Conservation (phyloP, 2,888 invertebrate species). For the Pollenia labialis region DNA sequence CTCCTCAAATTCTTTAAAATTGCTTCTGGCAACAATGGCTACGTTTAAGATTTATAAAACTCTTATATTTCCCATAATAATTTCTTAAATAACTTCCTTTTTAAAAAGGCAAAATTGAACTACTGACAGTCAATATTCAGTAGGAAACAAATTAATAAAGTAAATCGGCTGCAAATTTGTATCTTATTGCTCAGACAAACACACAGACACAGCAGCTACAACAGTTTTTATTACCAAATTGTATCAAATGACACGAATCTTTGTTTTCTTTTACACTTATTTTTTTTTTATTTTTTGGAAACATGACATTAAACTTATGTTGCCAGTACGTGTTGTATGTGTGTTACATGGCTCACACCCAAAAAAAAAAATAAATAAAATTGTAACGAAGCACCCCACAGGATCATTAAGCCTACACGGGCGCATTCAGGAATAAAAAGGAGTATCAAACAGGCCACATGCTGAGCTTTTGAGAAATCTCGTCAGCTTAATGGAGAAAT, state of each 20-base stretch:
- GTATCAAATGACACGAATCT: slow-evolving; percentile 82
- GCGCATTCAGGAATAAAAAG: slow-evolving; percentile 12
- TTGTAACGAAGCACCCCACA: slow-evolving; percentile 58
- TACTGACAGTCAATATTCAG: slow-evolving; percentile 45
- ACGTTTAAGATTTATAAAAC: not conserved
- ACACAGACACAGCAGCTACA: not conserved
- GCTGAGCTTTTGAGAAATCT: slow-evolving; percentile 71
- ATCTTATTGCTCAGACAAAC: slow-evolving; percentile 51
- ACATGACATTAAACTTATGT: slow-evolving; percentile 61
- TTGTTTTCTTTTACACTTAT: slow-evolving; percentile 68
- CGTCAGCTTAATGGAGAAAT: slow-evolving; percentile 57
- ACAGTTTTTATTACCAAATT: slow-evolving; percentile 77
- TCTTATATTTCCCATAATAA: slow-evolving; percentile 51
- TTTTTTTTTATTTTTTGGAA: slow-evolving; percentile 17
- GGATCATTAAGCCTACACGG: slow-evolving; percentile 70
- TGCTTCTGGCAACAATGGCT: not conserved
- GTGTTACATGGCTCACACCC: slow-evolving; percentile 65
- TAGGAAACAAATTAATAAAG: slow-evolving; percentile 60
- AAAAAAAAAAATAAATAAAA: slow-evolving; percentile 14
- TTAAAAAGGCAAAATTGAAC: slow-evolving; percentile 26
- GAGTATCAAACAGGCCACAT: slow-evolving; percentile 70
- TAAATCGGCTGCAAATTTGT: slow-evolving; percentile 63
- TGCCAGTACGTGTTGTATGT: slow-evolving; percentile 20
- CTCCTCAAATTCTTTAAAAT: not conserved
- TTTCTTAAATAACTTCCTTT: slow-evolving; percentile 58